Percentiles rank a stretch among this genome's conserved stretches.
These are phyloP conservation scores for Lycaon pictus DNA, from an alignment of 2,113 vertebrate genomes.

Conservation along the genomic window DNA sequence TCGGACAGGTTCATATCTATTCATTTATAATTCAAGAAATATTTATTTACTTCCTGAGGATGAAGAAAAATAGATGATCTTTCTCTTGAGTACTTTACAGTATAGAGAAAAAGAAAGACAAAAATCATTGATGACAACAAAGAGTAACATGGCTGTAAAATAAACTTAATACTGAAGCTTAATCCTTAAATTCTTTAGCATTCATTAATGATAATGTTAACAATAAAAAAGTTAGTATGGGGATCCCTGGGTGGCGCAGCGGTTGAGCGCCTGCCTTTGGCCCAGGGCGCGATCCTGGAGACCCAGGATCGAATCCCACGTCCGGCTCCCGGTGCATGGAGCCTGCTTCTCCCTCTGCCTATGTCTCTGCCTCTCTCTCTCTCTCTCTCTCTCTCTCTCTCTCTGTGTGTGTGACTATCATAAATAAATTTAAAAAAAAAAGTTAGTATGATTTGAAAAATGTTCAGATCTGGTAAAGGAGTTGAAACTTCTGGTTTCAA, in stretches of 20 bases:
- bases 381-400: too few relatives aligned
- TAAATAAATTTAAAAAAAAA: not conserved
- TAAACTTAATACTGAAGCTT: not conserved
- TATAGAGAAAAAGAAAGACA: not conserved
- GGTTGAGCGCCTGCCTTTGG: too few relatives aligned
- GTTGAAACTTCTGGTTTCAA: conserved; percentile 25
- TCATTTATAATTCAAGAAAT: not conserved
- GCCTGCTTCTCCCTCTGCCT: too few relatives aligned
- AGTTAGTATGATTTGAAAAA: not conserved
- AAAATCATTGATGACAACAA: not conserved
- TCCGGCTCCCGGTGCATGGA: too few relatives aligned
- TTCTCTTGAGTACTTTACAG: not conserved
- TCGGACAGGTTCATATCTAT: not conserved
- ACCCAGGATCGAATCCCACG: too few relatives aligned
- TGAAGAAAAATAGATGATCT: not conserved
- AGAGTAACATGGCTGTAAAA: not conserved
- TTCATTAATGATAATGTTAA: not conserved
- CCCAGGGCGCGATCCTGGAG: too few relatives aligned
- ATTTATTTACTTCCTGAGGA: not conserved
- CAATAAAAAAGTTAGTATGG: not conserved
- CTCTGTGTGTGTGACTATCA: too few relatives aligned
- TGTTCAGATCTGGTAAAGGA: not conserved
- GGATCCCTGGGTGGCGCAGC: too few relatives aligned
- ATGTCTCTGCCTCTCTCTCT: too few relatives aligned
- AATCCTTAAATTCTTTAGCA: not conserved